These are phyloP conservation scores for Napeogenes inachia DNA, from an alignment of 2,888 invertebrate species.

Conservation along the genomic window DNA sequence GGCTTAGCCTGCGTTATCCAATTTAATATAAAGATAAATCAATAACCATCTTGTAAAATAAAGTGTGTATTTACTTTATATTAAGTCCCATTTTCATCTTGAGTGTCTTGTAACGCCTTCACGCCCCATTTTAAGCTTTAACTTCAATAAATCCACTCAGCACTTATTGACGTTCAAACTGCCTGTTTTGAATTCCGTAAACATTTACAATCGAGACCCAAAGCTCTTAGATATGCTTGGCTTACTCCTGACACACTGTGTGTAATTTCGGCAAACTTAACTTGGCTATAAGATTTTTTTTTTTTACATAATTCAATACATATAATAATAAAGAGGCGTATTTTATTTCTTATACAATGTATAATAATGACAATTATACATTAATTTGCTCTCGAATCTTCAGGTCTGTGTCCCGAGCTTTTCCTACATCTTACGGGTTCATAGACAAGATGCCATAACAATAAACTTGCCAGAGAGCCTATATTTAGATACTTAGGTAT, in stretches of 20 bases:
- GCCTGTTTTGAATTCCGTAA: constrained; percentile 73
- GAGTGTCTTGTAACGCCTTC: constrained; percentile 2
- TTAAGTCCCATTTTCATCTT: neutral
- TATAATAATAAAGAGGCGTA: neutral
- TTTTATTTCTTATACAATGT: too few species aligned
- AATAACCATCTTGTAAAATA: neutral
- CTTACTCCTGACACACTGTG: constrained; percentile 42
- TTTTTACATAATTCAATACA: neutral
- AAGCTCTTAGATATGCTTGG: constrained; percentile 69
- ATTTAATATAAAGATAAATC: neutral
- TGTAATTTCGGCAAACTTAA: constrained; percentile 8
- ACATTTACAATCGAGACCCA: constrained; percentile 63
- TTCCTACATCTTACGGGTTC: constrained; percentile 51
- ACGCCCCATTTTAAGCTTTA: constrained; percentile 6
- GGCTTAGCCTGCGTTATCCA: too few species aligned
- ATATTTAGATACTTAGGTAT: constrained; percentile 64
- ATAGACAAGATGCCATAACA: constrained; percentile 67
- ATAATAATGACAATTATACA: neutral
- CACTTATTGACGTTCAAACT: constrained; percentile 61
- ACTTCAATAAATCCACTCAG: constrained; percentile 62
- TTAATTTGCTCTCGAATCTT: constrained; percentile 8
- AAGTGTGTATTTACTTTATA: too few species aligned
- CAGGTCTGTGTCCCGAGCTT: constrained; percentile 33
- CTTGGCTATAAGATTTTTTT: neutral
- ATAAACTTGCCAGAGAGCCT: constrained; percentile 58